These are phyloP conservation scores for Spea bombifrons DNA, from an alignment of 2,113 vertebrate species.

Conservation along the genomic window DNA sequence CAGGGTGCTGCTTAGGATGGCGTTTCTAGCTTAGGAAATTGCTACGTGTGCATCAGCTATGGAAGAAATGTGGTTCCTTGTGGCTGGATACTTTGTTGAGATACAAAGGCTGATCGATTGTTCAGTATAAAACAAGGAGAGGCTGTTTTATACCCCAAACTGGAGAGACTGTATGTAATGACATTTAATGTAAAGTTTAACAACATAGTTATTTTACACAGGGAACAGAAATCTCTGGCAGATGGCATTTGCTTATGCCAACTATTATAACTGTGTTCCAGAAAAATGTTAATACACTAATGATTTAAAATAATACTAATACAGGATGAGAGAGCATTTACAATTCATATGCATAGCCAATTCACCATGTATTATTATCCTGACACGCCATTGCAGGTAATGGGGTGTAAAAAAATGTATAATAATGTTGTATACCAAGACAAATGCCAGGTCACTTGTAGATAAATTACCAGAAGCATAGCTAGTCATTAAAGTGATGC, in stretches of 20 bases:
- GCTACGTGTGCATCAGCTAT: too few species aligned
- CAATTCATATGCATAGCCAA: not conserved
- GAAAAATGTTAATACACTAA: not conserved
- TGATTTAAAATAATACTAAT: not conserved
- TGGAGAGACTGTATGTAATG: too few species aligned
- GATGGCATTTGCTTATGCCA: conserved; percentile 3
- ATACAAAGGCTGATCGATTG: too few species aligned
- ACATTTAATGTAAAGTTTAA: too few species aligned
- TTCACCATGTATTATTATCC: not conserved
- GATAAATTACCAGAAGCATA: conserved; percentile 63
- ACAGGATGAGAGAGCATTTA: not conserved
- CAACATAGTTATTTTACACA: too few species aligned
- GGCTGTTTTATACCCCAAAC: too few species aligned
- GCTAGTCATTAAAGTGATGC: conserved; percentile 64
- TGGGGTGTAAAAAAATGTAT: conserved; percentile 52
- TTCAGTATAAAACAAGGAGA: too few species aligned
- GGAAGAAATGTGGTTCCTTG: too few species aligned
- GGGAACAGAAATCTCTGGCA: not conserved
- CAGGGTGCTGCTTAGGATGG: too few species aligned
- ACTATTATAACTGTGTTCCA: not conserved
- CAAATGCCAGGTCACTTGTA: conserved; percentile 63
- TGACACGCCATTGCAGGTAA: not conserved
- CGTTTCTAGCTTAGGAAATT: too few species aligned
- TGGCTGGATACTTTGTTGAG: too few species aligned
- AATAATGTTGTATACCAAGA: conserved; percentile 62